Evolutionary conservation across 1,140 invertebrate genomes (phyloP).

Genomic region (Schlechtendalia chinensis): DNA sequence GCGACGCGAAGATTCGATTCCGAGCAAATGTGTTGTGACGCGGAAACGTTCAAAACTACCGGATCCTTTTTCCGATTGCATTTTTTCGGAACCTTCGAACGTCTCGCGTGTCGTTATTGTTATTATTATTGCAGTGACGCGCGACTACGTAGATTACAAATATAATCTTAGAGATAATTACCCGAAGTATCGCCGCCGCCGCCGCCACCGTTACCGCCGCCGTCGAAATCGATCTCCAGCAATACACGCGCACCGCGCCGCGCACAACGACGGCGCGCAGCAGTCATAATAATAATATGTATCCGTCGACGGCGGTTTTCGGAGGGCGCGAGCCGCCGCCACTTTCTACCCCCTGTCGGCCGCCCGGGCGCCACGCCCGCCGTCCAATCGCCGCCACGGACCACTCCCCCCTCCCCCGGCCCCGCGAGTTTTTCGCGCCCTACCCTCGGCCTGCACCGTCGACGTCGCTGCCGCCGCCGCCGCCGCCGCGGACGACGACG

Average conservation of each 20-base stretch:
- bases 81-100: too few relatives aligned
- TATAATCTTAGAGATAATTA: not conserved
- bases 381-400: slow-evolving; percentile 11
- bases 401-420: slow-evolving; percentile 6
- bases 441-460: not conserved
- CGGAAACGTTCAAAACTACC: too few relatives aligned
- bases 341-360: slow-evolving; percentile 17
- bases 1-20: too few relatives aligned
- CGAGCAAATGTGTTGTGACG: too few relatives aligned
- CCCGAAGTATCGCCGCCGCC: not conserved
- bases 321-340: slow-evolving; percentile 1
- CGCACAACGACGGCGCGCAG: not conserved
- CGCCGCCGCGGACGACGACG: not conserved
- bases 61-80: too few relatives aligned
- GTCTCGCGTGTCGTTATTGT: too few relatives aligned
- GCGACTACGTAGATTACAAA: too few relatives aligned
- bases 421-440: slow-evolving; percentile 36
- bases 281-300: slow-evolving; percentile 15
- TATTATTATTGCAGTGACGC: too few relatives aligned
- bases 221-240: not conserved
- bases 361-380: not conserved
- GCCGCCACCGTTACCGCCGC: not conserved
- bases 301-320: slow-evolving; percentile 9
- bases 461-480: not conserved
- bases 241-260: too few relatives aligned